Percentiles rank a stretch among this genome's conserved stretches.
Conservation (phyloP, 2,888 invertebrate genomes). For the Cryptosula pallasiana region DNA sequence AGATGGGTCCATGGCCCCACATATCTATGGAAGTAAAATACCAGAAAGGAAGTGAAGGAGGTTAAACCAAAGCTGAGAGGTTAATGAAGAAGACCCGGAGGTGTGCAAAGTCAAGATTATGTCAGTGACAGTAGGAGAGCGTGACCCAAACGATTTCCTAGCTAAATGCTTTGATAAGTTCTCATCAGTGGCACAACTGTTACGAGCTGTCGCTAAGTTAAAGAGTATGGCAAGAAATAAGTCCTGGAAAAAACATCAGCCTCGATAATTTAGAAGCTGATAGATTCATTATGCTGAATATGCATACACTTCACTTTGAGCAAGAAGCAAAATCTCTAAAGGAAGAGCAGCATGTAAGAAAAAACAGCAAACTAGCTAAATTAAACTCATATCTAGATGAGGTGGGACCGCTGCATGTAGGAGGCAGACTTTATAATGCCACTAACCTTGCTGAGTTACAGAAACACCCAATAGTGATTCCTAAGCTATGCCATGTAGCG, state of each 20-base stretch:
- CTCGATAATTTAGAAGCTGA: not conserved
- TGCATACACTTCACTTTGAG: not conserved
- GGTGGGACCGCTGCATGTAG: not conserved
- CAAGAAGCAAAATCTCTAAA: not conserved
- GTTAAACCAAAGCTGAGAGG: too few species aligned
- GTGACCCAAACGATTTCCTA: too few species aligned
- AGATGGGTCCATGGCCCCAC: too few species aligned
- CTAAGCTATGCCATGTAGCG: not conserved
- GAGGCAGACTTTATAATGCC: not conserved
- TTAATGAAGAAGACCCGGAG: too few species aligned
- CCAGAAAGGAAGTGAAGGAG: too few species aligned
- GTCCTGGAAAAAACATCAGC: not conserved
- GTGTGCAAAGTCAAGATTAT: too few species aligned
- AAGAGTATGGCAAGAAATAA: not conserved
- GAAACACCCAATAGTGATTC: not conserved
- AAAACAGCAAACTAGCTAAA: not conserved
- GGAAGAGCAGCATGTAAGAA: not conserved
- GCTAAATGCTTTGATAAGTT: too few species aligned
- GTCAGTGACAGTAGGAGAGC: too few species aligned
- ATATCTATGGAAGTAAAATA: too few species aligned
- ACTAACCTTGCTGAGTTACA: not conserved
- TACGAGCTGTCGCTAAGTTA: too few species aligned
- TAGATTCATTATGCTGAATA: not conserved
- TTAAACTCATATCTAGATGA: not conserved
- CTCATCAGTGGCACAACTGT: too few species aligned